Evolutionary conservation across 2,888 invertebrate species (phyloP), one percentile per base, ranked within the genome.

Genomic region (Pharmacophagus antenor): DNA sequence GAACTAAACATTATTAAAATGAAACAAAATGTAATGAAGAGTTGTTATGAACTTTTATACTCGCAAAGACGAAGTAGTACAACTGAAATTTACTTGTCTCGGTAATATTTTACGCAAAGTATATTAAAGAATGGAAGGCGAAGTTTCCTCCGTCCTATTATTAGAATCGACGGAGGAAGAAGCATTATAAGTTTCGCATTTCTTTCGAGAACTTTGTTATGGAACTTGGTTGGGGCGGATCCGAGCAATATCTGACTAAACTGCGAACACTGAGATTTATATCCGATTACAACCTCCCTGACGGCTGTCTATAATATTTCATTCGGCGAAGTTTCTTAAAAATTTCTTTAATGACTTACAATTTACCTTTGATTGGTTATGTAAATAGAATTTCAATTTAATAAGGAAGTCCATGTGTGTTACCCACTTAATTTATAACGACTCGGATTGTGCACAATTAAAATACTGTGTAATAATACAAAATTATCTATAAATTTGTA

Each of bases 111-210:
- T 70, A 67, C 65, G 64, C 65, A 63, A 66, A 69, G 62, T 67
- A 62, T 73, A 72, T 76, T 71, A 74, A 75, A 73, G 70, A 73
- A 49, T 47, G 57, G 60, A 62, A 65, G 74, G 68, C 67, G 65
- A 80, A 85, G 77, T 80, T 82, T 76, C 70, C 70, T 63, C 65
- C 71, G 73, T 69, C 70, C 69, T 80, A 79, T 80, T 84, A 83
- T 82, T 78, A 79, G 77, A 82, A 79, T 72, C 73, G 66, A 64
- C 64, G 71, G 72, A 76, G 72, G 76, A 84, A 81, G 82, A 77
- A 82, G 77, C 82, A 84, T 86, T 85, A 84, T 82, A 85, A 87
- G 79, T 84, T 84, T 65, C 72, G 66, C 73, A 76, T 80, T 83
- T 83, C 84, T 82, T 84, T 77, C 69, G 69, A 69, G 70, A 77